Conservation (phyloP, 2,113 vertebrate genomes). For the Sinocyclocheilus rhinocerous region DNA sequence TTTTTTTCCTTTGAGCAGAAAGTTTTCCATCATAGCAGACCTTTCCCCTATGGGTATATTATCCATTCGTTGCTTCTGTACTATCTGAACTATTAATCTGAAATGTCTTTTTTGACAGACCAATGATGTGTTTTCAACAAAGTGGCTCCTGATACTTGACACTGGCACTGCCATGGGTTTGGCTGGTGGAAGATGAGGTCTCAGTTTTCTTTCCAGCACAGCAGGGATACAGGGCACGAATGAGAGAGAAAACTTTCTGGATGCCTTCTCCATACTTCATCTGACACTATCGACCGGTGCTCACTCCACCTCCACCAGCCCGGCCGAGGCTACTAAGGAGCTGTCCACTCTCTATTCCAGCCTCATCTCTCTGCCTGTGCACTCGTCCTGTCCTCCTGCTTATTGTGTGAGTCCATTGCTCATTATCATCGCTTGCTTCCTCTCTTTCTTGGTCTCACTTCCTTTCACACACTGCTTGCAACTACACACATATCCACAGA, state of each 20-base stretch:
- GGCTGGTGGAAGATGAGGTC: neutral
- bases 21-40: neutral
- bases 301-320: conserved; percentile 27
- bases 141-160: neutral
- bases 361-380: neutral
- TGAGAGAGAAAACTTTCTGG: conserved; percentile 19
- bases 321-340: conserved; percentile 18
- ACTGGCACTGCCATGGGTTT: neutral
- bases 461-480: conserved; percentile 2
- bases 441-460: conserved; percentile 7
- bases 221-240: neutral
- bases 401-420: conserved; percentile 24
- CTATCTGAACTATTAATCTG: neutral
- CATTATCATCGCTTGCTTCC: conserved; percentile 30
- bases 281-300: conserved; percentile 22
- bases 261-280: conserved; percentile 2
- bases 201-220: neutral
- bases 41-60: neutral
- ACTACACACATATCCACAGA: neutral
- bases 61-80: neutral
- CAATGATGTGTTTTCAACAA: neutral
- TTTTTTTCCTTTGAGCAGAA: neutral
- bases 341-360: conserved; percentile 17
- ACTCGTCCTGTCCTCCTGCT: neutral
- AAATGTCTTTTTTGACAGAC: neutral